Conservation (phyloP, 1,140 invertebrate species). For the Heliconius nattereri region DNA sequence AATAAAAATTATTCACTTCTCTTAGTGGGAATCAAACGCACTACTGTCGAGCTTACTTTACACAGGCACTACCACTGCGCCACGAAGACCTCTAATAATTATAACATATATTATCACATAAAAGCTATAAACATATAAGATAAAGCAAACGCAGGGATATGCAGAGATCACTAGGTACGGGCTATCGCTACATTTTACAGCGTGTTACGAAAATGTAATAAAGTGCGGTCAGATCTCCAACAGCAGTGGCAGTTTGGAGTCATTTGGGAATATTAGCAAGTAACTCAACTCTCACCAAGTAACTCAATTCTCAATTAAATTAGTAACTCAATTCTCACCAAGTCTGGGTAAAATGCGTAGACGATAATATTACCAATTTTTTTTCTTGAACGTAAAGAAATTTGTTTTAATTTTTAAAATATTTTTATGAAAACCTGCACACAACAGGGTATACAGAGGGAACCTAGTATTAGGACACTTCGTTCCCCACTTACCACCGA, state of each 20-base stretch:
- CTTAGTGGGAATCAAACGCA: not conserved
- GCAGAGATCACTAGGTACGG: not conserved
- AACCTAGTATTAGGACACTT: no score
- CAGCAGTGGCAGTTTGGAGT: not conserved
- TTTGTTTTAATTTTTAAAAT: not conserved
- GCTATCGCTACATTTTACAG: not conserved
- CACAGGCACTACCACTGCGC: no score
- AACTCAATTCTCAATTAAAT: no score
- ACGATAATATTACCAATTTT: slow-evolving; percentile 4
- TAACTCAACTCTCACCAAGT: no score
- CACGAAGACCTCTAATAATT: no score
- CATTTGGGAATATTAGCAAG: slow-evolving; percentile 4
- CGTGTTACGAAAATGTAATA: not conserved
- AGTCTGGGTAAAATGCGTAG: slow-evolving; percentile 13
- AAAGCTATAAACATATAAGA: not conserved
- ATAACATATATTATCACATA: not conserved
- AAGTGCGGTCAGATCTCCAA: not conserved
- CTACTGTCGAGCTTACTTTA: not conserved
- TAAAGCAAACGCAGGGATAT: not conserved
- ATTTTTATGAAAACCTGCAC: not conserved
- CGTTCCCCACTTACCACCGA: no score
- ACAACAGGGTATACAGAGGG: no score
- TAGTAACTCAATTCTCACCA: not conserved
- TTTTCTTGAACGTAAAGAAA: not conserved
- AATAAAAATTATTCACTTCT: not conserved